Evolutionary conservation across 2,113 vertebrate genomes (phyloP).

Genomic region (Burhinus oedicnemus): DNA sequence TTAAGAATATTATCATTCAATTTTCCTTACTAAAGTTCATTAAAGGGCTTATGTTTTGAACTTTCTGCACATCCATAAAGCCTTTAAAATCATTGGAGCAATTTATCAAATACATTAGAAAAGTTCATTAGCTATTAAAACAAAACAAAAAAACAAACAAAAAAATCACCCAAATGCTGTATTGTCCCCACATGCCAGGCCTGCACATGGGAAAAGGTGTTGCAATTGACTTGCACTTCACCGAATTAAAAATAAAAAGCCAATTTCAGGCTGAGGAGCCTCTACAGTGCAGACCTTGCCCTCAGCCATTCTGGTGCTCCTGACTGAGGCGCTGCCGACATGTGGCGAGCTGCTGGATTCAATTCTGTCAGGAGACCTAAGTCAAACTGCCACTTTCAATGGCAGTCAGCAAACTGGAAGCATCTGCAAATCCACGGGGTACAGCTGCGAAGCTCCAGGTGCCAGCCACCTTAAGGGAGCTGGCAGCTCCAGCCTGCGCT

Average conservation of each 20-base stretch:
- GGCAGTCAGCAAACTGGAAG: neutral
- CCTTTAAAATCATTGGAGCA: neutral
- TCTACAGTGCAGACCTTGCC: neutral
- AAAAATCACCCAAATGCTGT: neutral
- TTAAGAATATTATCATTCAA: neutral
- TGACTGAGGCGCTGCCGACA: neutral
- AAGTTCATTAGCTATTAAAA: neutral
- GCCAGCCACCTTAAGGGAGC: neutral
- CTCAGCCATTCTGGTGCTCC: neutral
- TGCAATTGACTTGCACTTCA: neutral
- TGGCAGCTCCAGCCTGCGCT: neutral
- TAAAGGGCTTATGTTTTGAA: neutral
- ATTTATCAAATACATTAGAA: neutral
- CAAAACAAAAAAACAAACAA: neutral
- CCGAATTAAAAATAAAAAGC: neutral
- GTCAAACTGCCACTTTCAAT: neutral
- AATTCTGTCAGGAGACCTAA: neutral
- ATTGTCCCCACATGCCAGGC: neutral
- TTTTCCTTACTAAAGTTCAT: neutral
- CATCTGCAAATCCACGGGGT: neutral
- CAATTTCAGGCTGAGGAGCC: neutral
- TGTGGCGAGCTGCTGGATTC: neutral
- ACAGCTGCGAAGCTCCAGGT: neutral
- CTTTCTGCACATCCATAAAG: neutral
- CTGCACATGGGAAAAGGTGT: neutral